Base-by-base conservation (phyloP, 2,888 invertebrate species). In the Folsomia manolachei region DNA sequence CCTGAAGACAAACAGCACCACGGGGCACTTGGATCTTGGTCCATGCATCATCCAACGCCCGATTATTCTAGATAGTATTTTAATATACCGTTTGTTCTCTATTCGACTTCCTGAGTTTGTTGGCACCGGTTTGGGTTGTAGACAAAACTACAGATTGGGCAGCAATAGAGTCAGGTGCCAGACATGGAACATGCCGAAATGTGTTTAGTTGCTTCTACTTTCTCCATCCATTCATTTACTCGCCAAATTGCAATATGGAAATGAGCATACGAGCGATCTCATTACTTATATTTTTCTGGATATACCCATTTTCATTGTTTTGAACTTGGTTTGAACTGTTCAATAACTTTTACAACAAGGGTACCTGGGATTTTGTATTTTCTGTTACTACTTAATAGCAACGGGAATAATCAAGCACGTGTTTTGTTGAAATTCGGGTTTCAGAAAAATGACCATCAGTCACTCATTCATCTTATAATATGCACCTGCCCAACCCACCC, bases 11-110 rank as follows among this genome's bases (percentile, higher is more conserved):
- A 56, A 56, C 56, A 56, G 21, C 56, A n/a, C 14, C 21, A 60
- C 65, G 62, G 68, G 70, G 19, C n/a, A 27, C 24, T 4, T 26
- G 56, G 51, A 24, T 23, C 26, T 51, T 66, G 52, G 69, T 27
- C 39, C 61, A 27, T 39, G 69, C 69, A 66, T 71, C 60, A 69
- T 63, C 66, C 68, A 71, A 39, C 67, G 70, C 65, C 24, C 63
- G 56, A 60, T 67, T 19, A 56, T 19, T 18, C 56, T n/a, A 56
- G 19, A 7, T n/a, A n/a, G n/a, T n/a, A n/a, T 7, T 56, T 56
- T 56, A 56, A 56, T 56, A 56, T 56, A 56, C 56, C 18, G 56
- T 56, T 21, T 56, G 56, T 56, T 56, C 68, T 61, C 72, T 14
- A n/a, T 21, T 51, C 11, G 21, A 19, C 24, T 62, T 68, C 60